These are phyloP conservation scores for Hoplodrina blanda DNA, from an alignment of 2,888 invertebrate species.

Conservation along the genomic window DNA sequence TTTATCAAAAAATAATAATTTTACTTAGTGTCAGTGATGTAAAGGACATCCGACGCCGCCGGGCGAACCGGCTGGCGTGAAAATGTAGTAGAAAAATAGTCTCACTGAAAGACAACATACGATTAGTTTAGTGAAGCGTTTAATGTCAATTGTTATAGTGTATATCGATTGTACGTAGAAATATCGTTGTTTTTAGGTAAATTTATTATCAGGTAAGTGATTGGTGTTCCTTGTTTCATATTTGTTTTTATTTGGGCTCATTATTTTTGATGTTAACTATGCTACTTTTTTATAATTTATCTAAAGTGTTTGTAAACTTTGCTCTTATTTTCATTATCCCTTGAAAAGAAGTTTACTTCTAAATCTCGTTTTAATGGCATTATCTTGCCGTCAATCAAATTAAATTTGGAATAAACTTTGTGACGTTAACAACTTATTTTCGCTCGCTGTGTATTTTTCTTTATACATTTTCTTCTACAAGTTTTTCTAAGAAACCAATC, in stretches of 20 bases:
- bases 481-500: constrained; percentile 15
- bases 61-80: constrained; percentile 80
- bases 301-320: constrained; percentile 9
- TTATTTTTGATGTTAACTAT: constrained; percentile 3
- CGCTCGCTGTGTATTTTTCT: background rate
- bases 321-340: background rate
- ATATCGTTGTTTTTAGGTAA: constrained; percentile 73
- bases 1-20: constrained; percentile 78
- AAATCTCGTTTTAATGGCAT: background rate
- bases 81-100: constrained; percentile 73
- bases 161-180: constrained; percentile 74
- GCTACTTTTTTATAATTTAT: constrained; percentile 4
- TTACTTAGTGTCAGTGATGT: constrained; percentile 83
- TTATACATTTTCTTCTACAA: constrained; percentile 6
- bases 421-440: background rate
- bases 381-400: background rate
- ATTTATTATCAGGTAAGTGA: constrained; percentile 70
- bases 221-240: constrained; percentile 20
- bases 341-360: background rate
- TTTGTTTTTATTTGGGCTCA: constrained; percentile 43
- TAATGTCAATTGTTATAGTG: constrained; percentile 86
- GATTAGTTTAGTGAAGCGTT: constrained; percentile 72
- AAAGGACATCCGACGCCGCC: constrained; percentile 77
- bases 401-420: background rate
- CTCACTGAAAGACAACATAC: constrained; percentile 69